Base-by-base conservation (phyloP, 2,113 vertebrate species). In the Gavia stellata region DNA sequence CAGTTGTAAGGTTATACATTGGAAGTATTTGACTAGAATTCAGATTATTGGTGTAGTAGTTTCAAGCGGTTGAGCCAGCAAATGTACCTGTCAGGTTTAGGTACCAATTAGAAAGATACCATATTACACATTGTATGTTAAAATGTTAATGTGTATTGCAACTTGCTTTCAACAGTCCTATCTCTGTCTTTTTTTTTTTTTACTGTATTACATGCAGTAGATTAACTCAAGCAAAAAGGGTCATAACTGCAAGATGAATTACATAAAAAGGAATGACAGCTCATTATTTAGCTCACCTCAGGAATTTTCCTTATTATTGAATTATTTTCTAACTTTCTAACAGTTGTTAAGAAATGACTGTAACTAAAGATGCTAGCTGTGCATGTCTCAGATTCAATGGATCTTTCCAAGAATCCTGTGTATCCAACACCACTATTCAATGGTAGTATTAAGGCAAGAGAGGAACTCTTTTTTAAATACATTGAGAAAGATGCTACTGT, bases 291-390 rank as follows among this genome's bases (percentile, higher is more conserved):
- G 55, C 74, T 93, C 53, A 96, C 83, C 52, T 96, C 17, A 92
- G 88, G 78, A 95, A 83, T 96, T 91, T 74, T 96, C 33, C 28
- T 31, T 94, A 83, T 92, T 83, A 88, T 9, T 96, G 82, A 96
- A 95, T 95, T 97, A 91, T 96, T 97, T 97, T 97, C 82, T 92
- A 97, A 93, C 79, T 98, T 97, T 94, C 96, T 97, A 97, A 97
- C 68, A 96, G 77, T 68, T 93, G 78, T 85, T 94, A 45, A 36
- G 78, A 97, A 97, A 96, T 96, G 95, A 95, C 87, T 96, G 66
- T 95, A 98, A 98, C 97, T 98, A 98, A 98, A 98, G 91, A 96
- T 92, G 85, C 90, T 98, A 97, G 95, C 92, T 92, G 85, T 97
- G 85, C 81, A 91, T 94, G 84, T 94, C 71, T 86, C 95, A 96